Percentiles rank a stretch among this genome's conserved stretches.
Conservation (phyloP, 2,113 vertebrate species). For the Xiphophorus hellerii region DNA sequence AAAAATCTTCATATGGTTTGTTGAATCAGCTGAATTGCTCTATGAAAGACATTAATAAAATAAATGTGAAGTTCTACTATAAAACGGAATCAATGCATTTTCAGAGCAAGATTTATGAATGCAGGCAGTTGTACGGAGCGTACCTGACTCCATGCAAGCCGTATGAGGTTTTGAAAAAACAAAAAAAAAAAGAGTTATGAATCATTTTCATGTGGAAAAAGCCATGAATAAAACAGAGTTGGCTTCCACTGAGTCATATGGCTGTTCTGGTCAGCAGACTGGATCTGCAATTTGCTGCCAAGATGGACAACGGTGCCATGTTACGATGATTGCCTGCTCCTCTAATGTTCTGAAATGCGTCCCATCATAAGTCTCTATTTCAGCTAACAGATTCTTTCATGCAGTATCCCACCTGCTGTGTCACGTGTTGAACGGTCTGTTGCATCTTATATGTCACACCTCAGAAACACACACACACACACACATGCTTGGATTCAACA, state of each 20-base stretch:
- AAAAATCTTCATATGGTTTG: neutral
- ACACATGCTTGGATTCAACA: neutral
- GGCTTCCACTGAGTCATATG: slow-evolving; percentile 40
- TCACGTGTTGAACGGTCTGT: slow-evolving; percentile 21
- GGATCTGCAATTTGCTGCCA: slow-evolving; percentile 47
- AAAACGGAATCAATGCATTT: slow-evolving; percentile 62
- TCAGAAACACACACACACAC: slow-evolving; percentile 12
- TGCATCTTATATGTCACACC: slow-evolving; percentile 39
- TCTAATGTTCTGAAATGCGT: slow-evolving; percentile 53
- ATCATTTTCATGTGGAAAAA: slow-evolving; percentile 67
- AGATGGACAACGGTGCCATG: slow-evolving; percentile 28
- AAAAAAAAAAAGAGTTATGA: slow-evolving; percentile 60
- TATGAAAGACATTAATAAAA: slow-evolving; percentile 27
- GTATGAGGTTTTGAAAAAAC: slow-evolving; percentile 25
- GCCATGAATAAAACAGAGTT: slow-evolving; percentile 65
- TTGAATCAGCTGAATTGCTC: slow-evolving; percentile 18
- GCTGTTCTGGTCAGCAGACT: slow-evolving; percentile 40
- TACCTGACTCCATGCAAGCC: slow-evolving; percentile 49
- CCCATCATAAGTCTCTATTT: slow-evolving; percentile 54
- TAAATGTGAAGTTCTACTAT: slow-evolving; percentile 31
- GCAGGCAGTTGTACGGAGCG: slow-evolving; percentile 34
- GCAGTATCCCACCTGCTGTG: slow-evolving; percentile 49
- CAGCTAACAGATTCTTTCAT: slow-evolving; percentile 48
- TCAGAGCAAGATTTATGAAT: slow-evolving; percentile 64
- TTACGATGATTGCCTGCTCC: slow-evolving; percentile 53